Percentiles rank a stretch among this genome's conserved stretches.
Conservation (phyloP, 2,113 vertebrate genomes). For the Phodopus roborovskii region DNA sequence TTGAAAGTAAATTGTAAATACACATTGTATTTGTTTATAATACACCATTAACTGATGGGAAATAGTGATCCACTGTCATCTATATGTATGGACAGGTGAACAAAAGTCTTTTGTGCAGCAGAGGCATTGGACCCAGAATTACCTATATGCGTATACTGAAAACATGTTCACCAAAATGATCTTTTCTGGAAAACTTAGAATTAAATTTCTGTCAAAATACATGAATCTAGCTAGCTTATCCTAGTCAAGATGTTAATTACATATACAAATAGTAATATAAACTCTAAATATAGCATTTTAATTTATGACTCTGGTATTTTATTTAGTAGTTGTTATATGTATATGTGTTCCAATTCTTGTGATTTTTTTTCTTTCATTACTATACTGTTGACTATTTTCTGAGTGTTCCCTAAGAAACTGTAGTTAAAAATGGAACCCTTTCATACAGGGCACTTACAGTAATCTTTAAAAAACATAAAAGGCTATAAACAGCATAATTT, state of each 20-base stretch:
- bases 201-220: background rate
- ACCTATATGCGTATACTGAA: background rate
- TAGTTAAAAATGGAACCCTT: constrained; percentile 48
- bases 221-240: background rate
- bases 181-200: background rate
- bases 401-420: background rate
- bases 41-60: background rate
- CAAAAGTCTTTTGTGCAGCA: background rate
- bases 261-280: background rate
- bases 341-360: background rate
- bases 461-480: constrained; percentile 49
- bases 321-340: background rate
- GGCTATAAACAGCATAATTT: constrained; percentile 48
- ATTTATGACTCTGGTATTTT: background rate
- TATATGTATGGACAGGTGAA: background rate
- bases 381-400: constrained; percentile 31
- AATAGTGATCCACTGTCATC: background rate
- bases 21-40: background rate
- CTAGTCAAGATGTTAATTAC: background rate
- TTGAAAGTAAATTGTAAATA: background rate
- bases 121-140: background rate
- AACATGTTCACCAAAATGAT: background rate
- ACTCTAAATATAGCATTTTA: background rate
- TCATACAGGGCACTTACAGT: constrained; percentile 39
- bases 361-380: background rate